A percentile compares a stretch with the other conserved stretches of the same genome.
Conservation (phyloP, 2,888 invertebrate species). For the Noctua janthe region DNA sequence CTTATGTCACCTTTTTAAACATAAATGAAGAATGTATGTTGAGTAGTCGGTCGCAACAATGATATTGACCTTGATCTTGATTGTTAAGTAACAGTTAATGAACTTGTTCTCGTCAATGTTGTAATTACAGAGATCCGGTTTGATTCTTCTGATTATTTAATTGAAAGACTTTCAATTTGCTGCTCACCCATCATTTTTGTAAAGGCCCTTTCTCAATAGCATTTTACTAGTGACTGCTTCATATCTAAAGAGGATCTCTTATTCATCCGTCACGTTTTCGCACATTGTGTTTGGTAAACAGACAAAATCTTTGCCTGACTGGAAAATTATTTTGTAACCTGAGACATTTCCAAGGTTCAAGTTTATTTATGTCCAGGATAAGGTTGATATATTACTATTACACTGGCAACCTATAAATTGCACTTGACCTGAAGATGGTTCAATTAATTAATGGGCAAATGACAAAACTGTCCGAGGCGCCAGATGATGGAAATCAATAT, state of each 20-base stretch:
- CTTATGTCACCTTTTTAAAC: background rate
- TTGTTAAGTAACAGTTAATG: conserved; percentile 49
- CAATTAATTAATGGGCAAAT: conserved; percentile 13
- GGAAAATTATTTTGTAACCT: background rate
- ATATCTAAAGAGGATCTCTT: background rate
- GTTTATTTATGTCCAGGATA: background rate
- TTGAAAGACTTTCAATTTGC: background rate
- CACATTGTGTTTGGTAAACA: background rate
- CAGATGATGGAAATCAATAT: conserved; percentile 29
- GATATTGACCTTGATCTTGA: conserved; percentile 53
- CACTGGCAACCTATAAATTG: background rate
- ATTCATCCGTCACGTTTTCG: background rate
- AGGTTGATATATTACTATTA: background rate
- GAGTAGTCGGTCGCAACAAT: background rate
- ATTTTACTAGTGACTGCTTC: background rate
- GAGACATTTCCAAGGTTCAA: background rate
- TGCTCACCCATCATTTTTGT: conserved; percentile 5
- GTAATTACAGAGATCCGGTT: conserved; percentile 48
- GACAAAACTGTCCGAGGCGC: conserved; percentile 7
- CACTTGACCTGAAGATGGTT: conserved; percentile 3
- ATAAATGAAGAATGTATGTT: conserved; percentile 12
- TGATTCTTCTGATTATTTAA: conserved; percentile 20
- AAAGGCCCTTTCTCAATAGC: background rate
- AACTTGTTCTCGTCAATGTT: conserved; percentile 53
- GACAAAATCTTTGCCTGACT: background rate